A percentile compares a stretch with the other conserved stretches of the same genome.
These are phyloP conservation scores for Portevinia maculata DNA, from an alignment of 2,888 invertebrate genomes.

Conservation along the genomic window DNA sequence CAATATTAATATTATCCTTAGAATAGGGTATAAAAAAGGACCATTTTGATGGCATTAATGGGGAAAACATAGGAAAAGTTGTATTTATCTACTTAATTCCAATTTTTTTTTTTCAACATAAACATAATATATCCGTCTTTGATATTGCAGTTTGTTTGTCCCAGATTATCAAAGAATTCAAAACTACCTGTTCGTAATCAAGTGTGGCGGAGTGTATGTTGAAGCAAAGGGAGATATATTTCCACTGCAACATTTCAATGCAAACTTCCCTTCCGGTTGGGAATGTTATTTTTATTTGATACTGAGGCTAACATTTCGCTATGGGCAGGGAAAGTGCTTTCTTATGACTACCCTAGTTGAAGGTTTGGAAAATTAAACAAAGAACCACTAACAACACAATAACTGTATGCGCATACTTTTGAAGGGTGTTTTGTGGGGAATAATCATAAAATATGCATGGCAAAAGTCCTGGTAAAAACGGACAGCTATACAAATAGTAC, in stretches of 20 bases:
- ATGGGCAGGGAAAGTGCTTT: conserved; percentile 21
- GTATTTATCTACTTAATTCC: too few relatives aligned
- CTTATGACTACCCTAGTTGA: neutral
- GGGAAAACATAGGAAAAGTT: too few relatives aligned
- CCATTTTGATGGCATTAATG: too few relatives aligned
- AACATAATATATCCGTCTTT: too few relatives aligned
- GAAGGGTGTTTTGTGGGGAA: conserved; percentile 3
- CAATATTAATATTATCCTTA: too few relatives aligned
- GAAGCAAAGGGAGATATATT: too few relatives aligned
- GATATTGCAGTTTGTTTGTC: too few relatives aligned
- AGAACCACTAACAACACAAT: conserved; percentile 51
- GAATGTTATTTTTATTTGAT: neutral
- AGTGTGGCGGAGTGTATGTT: too few relatives aligned
- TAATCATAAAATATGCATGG: conserved; percentile 54
- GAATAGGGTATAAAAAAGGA: too few relatives aligned
- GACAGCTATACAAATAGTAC: conserved; percentile 6
- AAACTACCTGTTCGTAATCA: too few relatives aligned
- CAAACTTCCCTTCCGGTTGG: conserved; percentile 51
- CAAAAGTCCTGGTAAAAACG: conserved; percentile 24
- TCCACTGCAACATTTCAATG: conserved; percentile 49
- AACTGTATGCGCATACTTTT: conserved; percentile 29
- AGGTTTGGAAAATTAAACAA: conserved; percentile 47
- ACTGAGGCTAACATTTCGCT: conserved; percentile 14
- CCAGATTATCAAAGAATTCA: too few relatives aligned
- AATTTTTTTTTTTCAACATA: too few relatives aligned